phyloP scores from a whole-genome alignment of 2,113 vertebrate species.

The Varanus komodoensis region DNA sequence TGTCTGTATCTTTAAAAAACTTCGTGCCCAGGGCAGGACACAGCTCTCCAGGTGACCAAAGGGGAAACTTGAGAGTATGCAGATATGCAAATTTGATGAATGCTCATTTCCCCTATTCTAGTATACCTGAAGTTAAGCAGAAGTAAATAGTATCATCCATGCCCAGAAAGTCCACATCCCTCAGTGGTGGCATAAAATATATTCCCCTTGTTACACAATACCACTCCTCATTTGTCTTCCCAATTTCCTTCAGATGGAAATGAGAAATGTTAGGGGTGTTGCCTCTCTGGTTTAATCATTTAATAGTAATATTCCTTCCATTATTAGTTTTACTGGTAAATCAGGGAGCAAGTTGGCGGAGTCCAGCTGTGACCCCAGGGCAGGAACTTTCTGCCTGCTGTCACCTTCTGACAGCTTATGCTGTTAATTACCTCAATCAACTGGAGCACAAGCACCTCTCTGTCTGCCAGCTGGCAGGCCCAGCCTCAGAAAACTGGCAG shows the following conservation, averaged over 20 bases:
- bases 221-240: constrained; percentile 48
- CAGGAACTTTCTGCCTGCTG: constrained; percentile 81
- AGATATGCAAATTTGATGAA: not conserved
- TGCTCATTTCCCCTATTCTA: not conserved
- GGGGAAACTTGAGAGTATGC: not conserved
- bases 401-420: constrained; percentile 81
- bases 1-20: no score
- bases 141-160: not conserved
- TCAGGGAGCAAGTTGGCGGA: constrained; percentile 78
- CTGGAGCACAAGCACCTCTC: constrained; percentile 81
- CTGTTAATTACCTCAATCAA: constrained; percentile 85
- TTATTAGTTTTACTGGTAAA: constrained; percentile 81
- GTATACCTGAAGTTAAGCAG: not conserved
- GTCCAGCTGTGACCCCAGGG: constrained; percentile 84
- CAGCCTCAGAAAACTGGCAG: constrained; percentile 73
- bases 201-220: constrained; percentile 29
- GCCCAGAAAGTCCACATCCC: not conserved
- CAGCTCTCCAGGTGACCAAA: no score
- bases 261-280: constrained; percentile 37
- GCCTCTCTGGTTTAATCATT: constrained; percentile 71
- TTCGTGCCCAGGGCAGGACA: no score
- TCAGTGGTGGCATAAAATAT: not conserved
- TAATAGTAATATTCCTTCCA: constrained; percentile 75
- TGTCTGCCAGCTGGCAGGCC: constrained; percentile 84
- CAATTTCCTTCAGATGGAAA: constrained; percentile 52